Percentiles rank a stretch among this genome's conserved stretches.
These are phyloP conservation scores for Microchrysa polita DNA, from an alignment of 2,888 invertebrate genomes.

Conservation along the genomic window DNA sequence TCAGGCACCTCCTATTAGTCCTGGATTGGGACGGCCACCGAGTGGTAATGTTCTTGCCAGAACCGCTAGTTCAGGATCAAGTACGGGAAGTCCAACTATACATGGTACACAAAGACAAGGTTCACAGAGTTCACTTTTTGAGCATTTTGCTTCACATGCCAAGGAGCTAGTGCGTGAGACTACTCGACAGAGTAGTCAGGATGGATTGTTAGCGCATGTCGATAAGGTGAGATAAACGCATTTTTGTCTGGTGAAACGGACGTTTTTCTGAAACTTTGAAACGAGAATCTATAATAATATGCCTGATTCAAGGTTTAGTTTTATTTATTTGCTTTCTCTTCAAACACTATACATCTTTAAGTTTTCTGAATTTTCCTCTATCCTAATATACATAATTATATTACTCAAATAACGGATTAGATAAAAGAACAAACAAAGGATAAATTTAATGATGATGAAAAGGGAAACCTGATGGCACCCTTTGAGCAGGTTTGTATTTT, in stretches of 20 bases:
- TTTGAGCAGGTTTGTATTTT: conserved; percentile 78
- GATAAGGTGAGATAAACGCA: conserved; percentile 75
- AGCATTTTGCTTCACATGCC: conserved; percentile 88
- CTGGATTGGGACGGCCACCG: conserved; percentile 69
- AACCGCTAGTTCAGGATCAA: conserved; percentile 72
- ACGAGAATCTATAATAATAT: not conserved
- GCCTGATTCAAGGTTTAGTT: not conserved
- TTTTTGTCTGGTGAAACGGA: not conserved
- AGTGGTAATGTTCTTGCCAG: conserved; percentile 72
- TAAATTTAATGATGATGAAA: conserved; percentile 71
- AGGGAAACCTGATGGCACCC: conserved; percentile 79
- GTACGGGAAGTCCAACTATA: conserved; percentile 64
- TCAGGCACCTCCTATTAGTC: conserved; percentile 68
- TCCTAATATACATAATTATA: conserved; percentile 31
- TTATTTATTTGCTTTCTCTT: not conserved
- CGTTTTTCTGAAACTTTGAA: not conserved
- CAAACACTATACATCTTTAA: not conserved
- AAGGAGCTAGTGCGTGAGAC: conserved; percentile 90
- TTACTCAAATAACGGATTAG: conserved; percentile 56
- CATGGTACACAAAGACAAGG: conserved; percentile 72
- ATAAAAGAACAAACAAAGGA: conserved; percentile 70
- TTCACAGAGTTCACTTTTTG: conserved; percentile 85
- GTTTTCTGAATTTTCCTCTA: conserved; percentile 27
- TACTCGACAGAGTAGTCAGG: conserved; percentile 88
- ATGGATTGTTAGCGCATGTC: conserved; percentile 87